phyloP scores from a whole-genome alignment of 2,113 vertebrate species.

The Lycaon pictus region DNA sequence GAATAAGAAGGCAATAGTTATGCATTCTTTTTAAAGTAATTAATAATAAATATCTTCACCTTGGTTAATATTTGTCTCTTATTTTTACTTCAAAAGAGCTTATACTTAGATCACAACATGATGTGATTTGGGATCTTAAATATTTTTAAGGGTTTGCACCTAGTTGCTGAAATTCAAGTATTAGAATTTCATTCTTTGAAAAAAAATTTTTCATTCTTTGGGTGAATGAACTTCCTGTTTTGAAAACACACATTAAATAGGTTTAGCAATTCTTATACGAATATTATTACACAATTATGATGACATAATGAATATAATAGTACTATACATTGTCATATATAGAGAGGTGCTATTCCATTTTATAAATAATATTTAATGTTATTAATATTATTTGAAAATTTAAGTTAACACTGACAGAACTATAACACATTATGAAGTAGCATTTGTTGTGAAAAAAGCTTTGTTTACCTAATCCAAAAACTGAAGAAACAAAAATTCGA shows the following conservation, averaged over 20 bases:
- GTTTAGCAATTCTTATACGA: not conserved
- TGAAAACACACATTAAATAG: conserved; percentile 19
- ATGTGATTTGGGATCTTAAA: not conserved
- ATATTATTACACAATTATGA: not conserved
- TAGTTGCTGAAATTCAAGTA: not conserved
- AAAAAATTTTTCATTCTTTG: not conserved
- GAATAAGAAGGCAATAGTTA: not conserved
- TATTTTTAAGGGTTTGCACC: not conserved
- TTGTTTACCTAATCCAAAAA: not conserved
- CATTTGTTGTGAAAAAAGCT: not conserved
- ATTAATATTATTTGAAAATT: not conserved
- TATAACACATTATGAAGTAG: not conserved
- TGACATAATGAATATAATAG: not conserved
- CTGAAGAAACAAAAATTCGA: not conserved
- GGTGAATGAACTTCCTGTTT: not conserved
- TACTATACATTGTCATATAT: not conserved
- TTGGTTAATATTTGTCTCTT: not conserved
- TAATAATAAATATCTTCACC: not conserved
- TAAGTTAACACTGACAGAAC: not conserved
- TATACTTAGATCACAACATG: not conserved
- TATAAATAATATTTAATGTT: not conserved
- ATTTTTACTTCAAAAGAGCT: not conserved
- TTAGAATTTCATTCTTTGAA: not conserved
- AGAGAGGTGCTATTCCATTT: not conserved
- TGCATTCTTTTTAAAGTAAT: not conserved